These are phyloP conservation scores for Anoplopoma fimbria DNA, from an alignment of 2,113 vertebrate genomes.

Conservation along the genomic window DNA sequence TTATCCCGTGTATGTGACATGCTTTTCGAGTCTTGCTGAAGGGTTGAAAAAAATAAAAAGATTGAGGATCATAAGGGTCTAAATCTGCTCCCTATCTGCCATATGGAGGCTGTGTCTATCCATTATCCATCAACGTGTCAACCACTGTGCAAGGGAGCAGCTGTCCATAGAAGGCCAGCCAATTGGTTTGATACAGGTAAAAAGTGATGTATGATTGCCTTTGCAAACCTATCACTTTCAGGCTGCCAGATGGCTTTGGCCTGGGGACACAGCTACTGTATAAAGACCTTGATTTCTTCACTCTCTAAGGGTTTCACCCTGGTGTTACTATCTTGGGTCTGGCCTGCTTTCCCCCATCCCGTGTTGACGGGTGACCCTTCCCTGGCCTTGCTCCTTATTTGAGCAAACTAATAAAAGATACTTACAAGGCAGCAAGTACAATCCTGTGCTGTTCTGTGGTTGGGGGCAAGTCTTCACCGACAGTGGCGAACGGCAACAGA, in stretches of 20 bases:
- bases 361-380: conserved; percentile 59
- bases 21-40: conserved; percentile 63
- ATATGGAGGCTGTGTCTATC: conserved; percentile 71
- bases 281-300: conserved; percentile 76
- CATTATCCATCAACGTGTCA: conserved; percentile 80
- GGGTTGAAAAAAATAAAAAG: conserved; percentile 49
- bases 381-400: conserved; percentile 40
- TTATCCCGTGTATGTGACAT: conserved; percentile 65
- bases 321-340: conserved; percentile 59
- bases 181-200: conserved; percentile 81
- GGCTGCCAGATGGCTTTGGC: conserved; percentile 72
- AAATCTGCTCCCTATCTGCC: conserved; percentile 63
- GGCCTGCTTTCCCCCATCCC: conserved; percentile 19
- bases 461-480: conserved; percentile 40
- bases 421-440: conserved; percentile 23
- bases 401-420: conserved; percentile 59
- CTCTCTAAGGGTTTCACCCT: conserved; percentile 63
- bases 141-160: conserved; percentile 72
- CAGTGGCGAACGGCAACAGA: conserved; percentile 36
- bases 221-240: conserved; percentile 73
- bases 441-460: conserved; percentile 23
- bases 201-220: conserved; percentile 80
- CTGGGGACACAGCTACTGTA: conserved; percentile 66
- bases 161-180: conserved; percentile 78
- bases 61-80: conserved; percentile 62